phyloP scores from a whole-genome alignment of 2,113 vertebrate genomes.

The Xiphophorus maculatus region DNA sequence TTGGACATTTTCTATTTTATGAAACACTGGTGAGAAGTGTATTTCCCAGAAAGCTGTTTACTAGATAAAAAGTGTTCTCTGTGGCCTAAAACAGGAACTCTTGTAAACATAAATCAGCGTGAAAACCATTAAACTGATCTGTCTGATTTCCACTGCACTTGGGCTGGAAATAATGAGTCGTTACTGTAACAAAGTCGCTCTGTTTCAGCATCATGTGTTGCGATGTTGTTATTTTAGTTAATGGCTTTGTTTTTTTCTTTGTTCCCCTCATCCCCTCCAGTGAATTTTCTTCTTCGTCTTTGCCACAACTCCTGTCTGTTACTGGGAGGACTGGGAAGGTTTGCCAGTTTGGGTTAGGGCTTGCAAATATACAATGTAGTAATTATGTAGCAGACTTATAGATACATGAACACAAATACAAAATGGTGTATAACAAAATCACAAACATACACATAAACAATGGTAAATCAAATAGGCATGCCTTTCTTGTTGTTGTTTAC shows the following conservation, averaged over 20 bases:
- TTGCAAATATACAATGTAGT: not conserved
- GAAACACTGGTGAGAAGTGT: not conserved
- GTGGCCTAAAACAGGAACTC: too few relatives aligned
- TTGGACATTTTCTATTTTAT: not conserved
- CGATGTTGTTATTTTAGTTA: not conserved
- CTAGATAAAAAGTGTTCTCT: not conserved
- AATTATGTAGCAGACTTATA: not conserved
- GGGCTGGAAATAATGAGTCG: not conserved
- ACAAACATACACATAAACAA: not conserved
- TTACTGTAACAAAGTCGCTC: not conserved
- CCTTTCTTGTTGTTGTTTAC: slow-evolving; percentile 62
- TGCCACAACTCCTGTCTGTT: not conserved
- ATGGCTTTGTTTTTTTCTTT: not conserved
- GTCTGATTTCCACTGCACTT: not conserved
- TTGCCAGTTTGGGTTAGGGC: not conserved
- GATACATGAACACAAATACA: not conserved
- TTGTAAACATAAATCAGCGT: not conserved
- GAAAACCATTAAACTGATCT: not conserved
- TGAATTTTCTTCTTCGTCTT: not conserved
- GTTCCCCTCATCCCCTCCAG: not conserved
- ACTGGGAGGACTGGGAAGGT: not conserved
- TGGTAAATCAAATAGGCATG: not conserved
- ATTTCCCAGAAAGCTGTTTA: not conserved
- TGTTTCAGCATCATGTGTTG: not conserved
- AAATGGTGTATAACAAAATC: not conserved